Evolutionary conservation across 64 coral and sea anemone genomes (phyloP).

Genomic region (Catalaphyllia jardinei): DNA sequence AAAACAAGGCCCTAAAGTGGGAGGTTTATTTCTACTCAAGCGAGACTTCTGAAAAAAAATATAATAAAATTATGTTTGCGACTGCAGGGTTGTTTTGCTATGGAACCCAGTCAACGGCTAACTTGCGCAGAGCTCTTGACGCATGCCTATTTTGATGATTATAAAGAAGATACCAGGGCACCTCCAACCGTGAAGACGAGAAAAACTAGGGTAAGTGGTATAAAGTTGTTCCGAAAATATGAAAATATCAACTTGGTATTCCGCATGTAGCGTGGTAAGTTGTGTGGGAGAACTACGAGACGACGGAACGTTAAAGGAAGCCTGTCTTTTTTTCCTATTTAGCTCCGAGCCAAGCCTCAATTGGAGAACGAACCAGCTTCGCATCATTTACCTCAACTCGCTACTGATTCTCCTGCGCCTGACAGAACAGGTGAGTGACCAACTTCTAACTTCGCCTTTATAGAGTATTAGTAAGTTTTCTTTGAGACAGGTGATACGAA

Average conservation of each 20-base stretch:
- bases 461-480: background rate
- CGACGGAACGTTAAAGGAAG: too few species aligned
- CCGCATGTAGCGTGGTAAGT: too few species aligned
- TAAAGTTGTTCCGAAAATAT: background rate
- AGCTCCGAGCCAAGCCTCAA: conserved; percentile 24
- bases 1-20: too few species aligned
- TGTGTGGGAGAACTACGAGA: too few species aligned
- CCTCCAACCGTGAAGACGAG: conserved; percentile 65
- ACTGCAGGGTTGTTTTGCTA: conserved; percentile 87
- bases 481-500: background rate
- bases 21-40: too few species aligned
- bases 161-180: conserved; percentile 43
- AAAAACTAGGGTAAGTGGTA: conserved; percentile 68
- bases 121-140: conserved; percentile 84
- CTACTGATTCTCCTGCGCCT: conserved; percentile 52
- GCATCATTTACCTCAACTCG: conserved; percentile 61
- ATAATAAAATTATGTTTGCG: background rate
- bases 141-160: conserved; percentile 88
- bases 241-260: background rate
- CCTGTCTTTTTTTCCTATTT: background rate
- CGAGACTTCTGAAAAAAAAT: too few species aligned
- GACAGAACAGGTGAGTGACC: conserved; percentile 51
- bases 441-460: background rate
- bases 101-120: conserved; percentile 83
- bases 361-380: conserved; percentile 45